Evolutionary conservation across 92 coral and sea anemone species (phyloP).

Genomic region (Actinostola sp.): DNA sequence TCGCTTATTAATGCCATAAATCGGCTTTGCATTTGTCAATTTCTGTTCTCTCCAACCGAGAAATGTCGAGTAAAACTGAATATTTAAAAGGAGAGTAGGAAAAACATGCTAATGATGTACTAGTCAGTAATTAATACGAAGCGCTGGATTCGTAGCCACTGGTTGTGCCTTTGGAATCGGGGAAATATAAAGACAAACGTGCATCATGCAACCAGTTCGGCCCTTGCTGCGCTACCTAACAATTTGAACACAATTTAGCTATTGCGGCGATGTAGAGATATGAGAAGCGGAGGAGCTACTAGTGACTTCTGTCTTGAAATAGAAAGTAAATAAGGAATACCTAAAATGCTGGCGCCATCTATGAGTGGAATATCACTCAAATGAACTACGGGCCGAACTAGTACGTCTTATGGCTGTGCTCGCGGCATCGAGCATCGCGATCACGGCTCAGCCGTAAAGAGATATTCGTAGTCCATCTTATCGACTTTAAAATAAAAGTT

Average conservation of each 20-base stretch:
- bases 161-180: constrained; percentile 16
- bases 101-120: constrained; percentile 39
- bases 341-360: constrained; percentile 38
- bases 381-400: constrained; percentile 7
- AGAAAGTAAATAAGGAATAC: constrained; percentile 45
- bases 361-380: constrained; percentile 17
- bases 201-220: constrained; percentile 19
- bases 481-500: constrained; percentile 23
- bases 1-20: constrained; percentile 17
- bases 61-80: constrained; percentile 29
- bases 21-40: constrained; percentile 39
- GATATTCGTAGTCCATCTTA: constrained; percentile 24
- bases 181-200: constrained; percentile 11
- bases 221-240: constrained; percentile 31
- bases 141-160: constrained; percentile 18
- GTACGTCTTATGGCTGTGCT: constrained; percentile 9
- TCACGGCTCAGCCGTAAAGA: constrained; percentile 14
- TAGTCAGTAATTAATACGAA: constrained; percentile 46
- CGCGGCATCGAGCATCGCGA: constrained; percentile 19
- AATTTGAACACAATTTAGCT: constrained; percentile 45
- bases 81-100: constrained; percentile 29
- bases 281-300: constrained; percentile 34
- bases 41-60: constrained; percentile 35
- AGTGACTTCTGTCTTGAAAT: constrained; percentile 41
- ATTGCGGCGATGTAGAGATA: constrained; percentile 33